These are phyloP conservation scores for Leucoraja erinaceus DNA, from an alignment of 2,113 vertebrate species.

Conservation along the genomic window DNA sequence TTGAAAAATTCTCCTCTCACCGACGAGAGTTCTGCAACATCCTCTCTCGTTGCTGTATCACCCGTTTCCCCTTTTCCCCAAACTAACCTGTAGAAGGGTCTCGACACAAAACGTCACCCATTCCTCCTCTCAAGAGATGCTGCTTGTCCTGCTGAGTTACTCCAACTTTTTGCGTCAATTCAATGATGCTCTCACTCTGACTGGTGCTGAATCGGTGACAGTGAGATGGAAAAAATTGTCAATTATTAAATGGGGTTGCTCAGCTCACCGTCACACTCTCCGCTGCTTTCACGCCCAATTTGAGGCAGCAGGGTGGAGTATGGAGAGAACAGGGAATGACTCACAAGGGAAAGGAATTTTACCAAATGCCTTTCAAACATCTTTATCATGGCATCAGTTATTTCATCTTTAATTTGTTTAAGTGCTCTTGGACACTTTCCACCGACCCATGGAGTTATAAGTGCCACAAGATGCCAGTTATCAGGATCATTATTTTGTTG, in stretches of 20 bases:
- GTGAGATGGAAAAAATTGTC: background rate
- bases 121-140: no score
- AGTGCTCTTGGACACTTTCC: conserved; percentile 10
- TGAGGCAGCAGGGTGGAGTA: background rate
- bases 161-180: background rate
- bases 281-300: no score
- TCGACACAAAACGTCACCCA: no score
- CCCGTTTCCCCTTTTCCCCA: no score
- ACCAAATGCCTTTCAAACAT: background rate
- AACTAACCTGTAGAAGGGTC: no score
- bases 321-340: background rate
- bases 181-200: background rate
- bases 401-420: conserved; percentile 19
- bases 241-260: background rate
- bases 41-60: no score
- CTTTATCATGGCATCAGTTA: background rate
- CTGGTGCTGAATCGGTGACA: background rate
- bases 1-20: no score
- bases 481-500: background rate
- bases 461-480: background rate
- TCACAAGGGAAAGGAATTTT: background rate
- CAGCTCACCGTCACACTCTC: background rate
- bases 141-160: no score
- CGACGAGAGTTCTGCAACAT: no score
- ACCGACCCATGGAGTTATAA: background rate